Base-by-base conservation (phyloP, 2,888 invertebrate species). In the Dolichomitus sp. region DNA sequence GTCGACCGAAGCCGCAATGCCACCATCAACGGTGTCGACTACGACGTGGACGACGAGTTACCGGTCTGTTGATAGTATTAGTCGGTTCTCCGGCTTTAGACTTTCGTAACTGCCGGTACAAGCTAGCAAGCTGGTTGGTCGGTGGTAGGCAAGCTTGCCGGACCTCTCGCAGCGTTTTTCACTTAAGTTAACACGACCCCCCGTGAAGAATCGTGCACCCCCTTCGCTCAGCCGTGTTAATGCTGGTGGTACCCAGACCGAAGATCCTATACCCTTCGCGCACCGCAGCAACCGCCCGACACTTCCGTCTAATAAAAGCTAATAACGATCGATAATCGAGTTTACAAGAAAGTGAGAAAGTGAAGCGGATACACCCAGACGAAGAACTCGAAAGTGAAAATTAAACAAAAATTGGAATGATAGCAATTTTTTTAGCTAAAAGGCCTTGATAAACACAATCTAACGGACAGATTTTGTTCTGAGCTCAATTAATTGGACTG, bases 111-210 rank as follows among this genome's bases (percentile, higher is more conserved):
- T 59, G 42, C 33, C 30, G 27, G 33, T 74, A 74, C 52, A 54
- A 78, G 65, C 33, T 59, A 19, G 52, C 73, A 50, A 69, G 74
- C 50, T 45, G 63, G 52, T 40, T 19, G 52, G 61, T 42, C 72
- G 54, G 50, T 14, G 19, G 52, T 23, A n/a, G 57, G 45, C 57
- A 63, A 80, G 37, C 45, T 66, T 19, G 61, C 50, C 65, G 75
- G 92, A 91, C 91, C 92, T 84, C 92, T 88, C 82, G 90, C 89
- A 83, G 92, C 80, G 90, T 89, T 90, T 90, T 92, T 91, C 91
- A 92, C 93, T 93, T 90, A 92, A 92, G 89, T 88, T 90, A 89
- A 92, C 91, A 92, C 86, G 89, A 88, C 88, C 89, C 87, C 92
- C 92, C 81, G 85, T 84, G 85, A 82, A 79, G 89, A 90, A 81